phyloP scores from a whole-genome alignment of 2,113 vertebrate species.

The Pelobates fuscus region DNA sequence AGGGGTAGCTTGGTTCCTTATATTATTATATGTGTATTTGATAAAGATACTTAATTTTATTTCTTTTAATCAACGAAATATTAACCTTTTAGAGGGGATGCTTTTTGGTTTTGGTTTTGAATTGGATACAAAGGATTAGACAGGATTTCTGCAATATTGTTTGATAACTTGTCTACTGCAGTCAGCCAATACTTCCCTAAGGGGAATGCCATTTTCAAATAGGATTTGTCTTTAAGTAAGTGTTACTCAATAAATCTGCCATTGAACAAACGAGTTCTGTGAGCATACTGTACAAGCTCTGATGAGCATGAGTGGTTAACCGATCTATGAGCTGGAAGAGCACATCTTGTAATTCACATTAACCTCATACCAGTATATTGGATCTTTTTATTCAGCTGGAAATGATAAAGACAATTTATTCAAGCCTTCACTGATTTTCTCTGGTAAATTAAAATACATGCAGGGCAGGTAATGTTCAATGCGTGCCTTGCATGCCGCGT shows the following conservation, averaged over 20 bases:
- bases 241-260: background rate
- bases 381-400: slow-evolving; percentile 23
- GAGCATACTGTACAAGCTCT: background rate
- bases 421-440: slow-evolving; percentile 10
- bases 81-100: too few species aligned
- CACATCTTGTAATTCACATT: slow-evolving; percentile 17
- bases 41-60: too few species aligned
- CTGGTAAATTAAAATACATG: slow-evolving; percentile 29
- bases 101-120: too few species aligned
- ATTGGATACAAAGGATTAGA: too few species aligned
- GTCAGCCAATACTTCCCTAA: too few species aligned
- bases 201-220: too few species aligned
- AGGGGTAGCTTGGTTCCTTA: too few species aligned
- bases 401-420: slow-evolving; percentile 37
- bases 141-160: too few species aligned
- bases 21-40: too few species aligned
- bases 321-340: background rate
- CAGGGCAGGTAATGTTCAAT: slow-evolving; percentile 43
- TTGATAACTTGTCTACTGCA: too few species aligned
- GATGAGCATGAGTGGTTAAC: background rate
- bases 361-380: slow-evolving; percentile 25
- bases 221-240: background rate
- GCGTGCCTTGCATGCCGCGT: slow-evolving; percentile 39
- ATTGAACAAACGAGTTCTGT: background rate
- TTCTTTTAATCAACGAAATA: too few species aligned